phyloP scores from a whole-genome alignment of 2,113 vertebrate species.

The Vidua chalybeata region DNA sequence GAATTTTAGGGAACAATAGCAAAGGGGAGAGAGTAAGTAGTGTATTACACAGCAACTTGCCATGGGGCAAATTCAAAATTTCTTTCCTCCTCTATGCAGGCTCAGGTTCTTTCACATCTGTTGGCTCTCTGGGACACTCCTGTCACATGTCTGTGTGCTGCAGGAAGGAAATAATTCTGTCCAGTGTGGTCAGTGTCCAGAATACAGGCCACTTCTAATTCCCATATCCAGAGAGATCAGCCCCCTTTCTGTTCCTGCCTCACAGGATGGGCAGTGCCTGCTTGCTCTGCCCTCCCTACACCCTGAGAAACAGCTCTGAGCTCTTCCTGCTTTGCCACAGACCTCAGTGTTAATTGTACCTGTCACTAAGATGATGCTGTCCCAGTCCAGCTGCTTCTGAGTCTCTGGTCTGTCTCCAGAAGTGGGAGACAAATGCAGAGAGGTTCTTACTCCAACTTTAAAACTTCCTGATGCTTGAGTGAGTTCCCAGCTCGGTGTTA shows the following conservation, averaged over 20 bases:
- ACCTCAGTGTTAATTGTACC: background rate
- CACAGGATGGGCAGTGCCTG: background rate
- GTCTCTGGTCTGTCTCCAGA: background rate
- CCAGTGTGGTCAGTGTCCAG: background rate
- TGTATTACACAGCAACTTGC: background rate
- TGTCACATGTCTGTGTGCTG: fast-evolving
- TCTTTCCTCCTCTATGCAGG: background rate
- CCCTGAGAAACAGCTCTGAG: background rate
- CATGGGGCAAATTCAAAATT: background rate
- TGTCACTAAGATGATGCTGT: background rate
- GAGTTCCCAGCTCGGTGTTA: background rate
- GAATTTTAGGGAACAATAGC: background rate
- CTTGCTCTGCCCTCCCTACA: background rate
- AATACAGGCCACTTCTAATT: background rate
- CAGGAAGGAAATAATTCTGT: background rate
- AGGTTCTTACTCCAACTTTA: background rate
- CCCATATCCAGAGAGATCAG: background rate
- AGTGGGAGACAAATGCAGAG: background rate
- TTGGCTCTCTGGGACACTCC: background rate
- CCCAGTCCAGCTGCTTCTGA: background rate
- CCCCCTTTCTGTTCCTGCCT: background rate
- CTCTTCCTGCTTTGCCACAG: background rate
- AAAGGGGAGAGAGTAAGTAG: background rate
- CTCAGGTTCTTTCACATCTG: background rate
- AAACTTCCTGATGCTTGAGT: background rate